Base-by-base conservation (phyloP, 2,888 invertebrate genomes). In the Platycheirus albimanus region DNA sequence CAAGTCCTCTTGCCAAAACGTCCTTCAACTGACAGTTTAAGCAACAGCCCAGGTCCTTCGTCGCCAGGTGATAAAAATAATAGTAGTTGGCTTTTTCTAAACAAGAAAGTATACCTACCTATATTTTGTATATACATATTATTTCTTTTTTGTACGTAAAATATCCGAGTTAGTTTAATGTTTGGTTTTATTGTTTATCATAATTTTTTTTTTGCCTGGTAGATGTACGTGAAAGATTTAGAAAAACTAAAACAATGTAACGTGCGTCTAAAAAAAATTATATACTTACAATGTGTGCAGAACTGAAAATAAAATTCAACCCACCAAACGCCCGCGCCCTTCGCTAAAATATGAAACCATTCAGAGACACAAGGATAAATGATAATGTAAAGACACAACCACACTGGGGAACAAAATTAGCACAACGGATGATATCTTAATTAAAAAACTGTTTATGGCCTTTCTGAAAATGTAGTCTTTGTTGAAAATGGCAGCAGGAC, bases 11-110 rank as follows among this genome's bases (percentile, higher is more conserved):
- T 93, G 87, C 92, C 93, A 86, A 93, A 93, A 91, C 90, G 93
- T 87, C 92, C 92, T 86, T 93, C 93, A 81, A 92, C 91, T 86
- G 93, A 93, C 88, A 93, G 93, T 86, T 90, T 93, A 87, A 92
- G 91, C 90, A 92, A 92, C 89, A 93, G 92, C 88, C 92, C 92
- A 88, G 92, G 92, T 87, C 92, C 93, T 87, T 91, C 92, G 88
- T 92, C 92, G 87, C 92, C 93, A 91, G 93, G 93, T 93, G 91
- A 91, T 79, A 56, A 78, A 69, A 63, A 36, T 56, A 54, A 43
- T 45, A 66, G 45, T 17, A 72, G 77, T 77, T 81, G 71, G 66
- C 66, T 77, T 81, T 56, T 63, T 33, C 8, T 17, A 19, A 69
- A 36, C 30, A 64, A 63, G 20, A 13, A 45, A 49, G 10, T 28